Base-by-base conservation (phyloP, 1,140 invertebrate species). In the Potamilus streckersoni region DNA sequence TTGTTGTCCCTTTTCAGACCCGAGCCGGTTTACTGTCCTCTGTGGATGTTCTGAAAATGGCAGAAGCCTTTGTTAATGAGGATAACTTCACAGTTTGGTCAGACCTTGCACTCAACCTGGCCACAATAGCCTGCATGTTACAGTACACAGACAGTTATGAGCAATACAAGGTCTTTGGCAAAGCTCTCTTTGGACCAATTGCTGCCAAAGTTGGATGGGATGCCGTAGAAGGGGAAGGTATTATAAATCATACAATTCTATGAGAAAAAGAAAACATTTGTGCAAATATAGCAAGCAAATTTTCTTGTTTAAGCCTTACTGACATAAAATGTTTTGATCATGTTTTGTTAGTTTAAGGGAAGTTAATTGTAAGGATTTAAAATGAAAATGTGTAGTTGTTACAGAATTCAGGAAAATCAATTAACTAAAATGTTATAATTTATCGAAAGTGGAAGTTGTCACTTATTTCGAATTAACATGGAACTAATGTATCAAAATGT, bases 11-110 rank as follows among this genome's bases (percentile, higher is more conserved):
- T 65, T 5, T 79, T 72, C 61, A 92, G 90, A 94, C 96, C 2
- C 94, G 96, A 90, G 94, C 95, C n/a, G 96, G 96, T 8, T 93
- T 95, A 78, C 92, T 92, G 2, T 93, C 93, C 55, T 95, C 95
- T 19, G 93, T 93, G 0, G 94, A 97, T 83, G 94, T 95, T 23
- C 84, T 95, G 38, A 92, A 93, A 82, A 90, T 95, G 12, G 92
- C 95, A 71, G 91, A 94, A 79, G 94, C 95, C 0, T 97, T 95
- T 88, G 92, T 92, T 69, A 92, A 95, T 79, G 96, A 98, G 89
- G 94, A 94, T n/a, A 95, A 97, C 89, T 98, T 95, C 88, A 97
- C 96, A 0, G 96, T 98, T 1, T 98, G 96, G 96, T 94, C 92
- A 2, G 95, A 94, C 16, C 94, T 98, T 77, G 92, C 93, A n/a